phyloP scores from a whole-genome alignment of 2,797 vertebrate genomes.

The Hyperoplus immaculatus region DNA sequence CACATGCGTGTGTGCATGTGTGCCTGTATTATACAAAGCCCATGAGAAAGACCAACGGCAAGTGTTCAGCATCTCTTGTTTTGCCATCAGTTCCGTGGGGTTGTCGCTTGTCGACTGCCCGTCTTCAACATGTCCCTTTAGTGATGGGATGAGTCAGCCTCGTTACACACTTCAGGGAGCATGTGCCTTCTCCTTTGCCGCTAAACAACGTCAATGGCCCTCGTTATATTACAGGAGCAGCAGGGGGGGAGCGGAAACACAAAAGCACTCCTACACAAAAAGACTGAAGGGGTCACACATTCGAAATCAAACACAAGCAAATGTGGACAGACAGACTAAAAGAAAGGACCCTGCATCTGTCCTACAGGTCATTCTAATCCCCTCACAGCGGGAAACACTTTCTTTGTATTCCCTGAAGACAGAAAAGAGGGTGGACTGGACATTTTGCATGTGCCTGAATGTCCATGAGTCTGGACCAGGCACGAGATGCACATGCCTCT shows the following conservation, averaged over 20 bases:
- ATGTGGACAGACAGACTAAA: slow-evolving; percentile 27
- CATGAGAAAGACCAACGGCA: slow-evolving; percentile 27
- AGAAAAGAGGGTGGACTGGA: slow-evolving; percentile 4
- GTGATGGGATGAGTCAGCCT: slow-evolving; percentile 81
- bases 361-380: slow-evolving; percentile 44
- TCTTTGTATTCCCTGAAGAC: not conserved
- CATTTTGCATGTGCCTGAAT: slow-evolving; percentile 16
- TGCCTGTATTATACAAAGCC: not conserved
- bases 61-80: slow-evolving; percentile 1
- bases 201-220: slow-evolving; percentile 70
- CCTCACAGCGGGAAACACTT: slow-evolving; percentile 28
- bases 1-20: too few species aligned
- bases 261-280: slow-evolving; percentile 52
- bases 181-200: slow-evolving; percentile 62
- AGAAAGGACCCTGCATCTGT: slow-evolving; percentile 13
- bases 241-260: slow-evolving; percentile 40
- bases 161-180: slow-evolving; percentile 74
- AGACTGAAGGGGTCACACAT: slow-evolving; percentile 54
- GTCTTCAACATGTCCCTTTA: slow-evolving; percentile 59
- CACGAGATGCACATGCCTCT: slow-evolving; percentile 11
- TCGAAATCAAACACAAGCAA: slow-evolving; percentile 19
- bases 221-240: slow-evolving; percentile 65
- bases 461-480: slow-evolving; percentile 11
- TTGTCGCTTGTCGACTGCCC: slow-evolving; percentile 52
- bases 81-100: slow-evolving; percentile 42